These are phyloP conservation scores for Nipponacmea schrenckii DNA, from an alignment of 2,888 invertebrate species.

Conservation along the genomic window DNA sequence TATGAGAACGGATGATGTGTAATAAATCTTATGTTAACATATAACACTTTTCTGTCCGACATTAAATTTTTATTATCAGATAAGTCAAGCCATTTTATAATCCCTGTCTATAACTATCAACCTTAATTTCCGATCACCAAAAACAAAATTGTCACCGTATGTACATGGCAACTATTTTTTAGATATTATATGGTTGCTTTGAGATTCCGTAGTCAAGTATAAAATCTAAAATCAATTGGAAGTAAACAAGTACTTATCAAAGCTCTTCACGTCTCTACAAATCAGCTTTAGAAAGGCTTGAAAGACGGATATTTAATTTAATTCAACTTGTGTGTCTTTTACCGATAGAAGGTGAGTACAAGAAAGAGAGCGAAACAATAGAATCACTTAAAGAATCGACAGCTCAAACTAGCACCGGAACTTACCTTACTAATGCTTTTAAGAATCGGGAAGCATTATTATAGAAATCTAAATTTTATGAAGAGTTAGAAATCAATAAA, in stretches of 20 bases:
- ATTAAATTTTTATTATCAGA: too few relatives aligned
- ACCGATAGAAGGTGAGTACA: conserved; percentile 11
- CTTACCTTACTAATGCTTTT: conserved; percentile 1
- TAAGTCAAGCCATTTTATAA: too few relatives aligned
- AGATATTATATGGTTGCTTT: background rate
- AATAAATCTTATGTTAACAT: too few relatives aligned
- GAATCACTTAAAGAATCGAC: conserved; percentile 12
- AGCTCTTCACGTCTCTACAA: conserved; percentile 8
- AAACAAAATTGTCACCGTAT: too few relatives aligned
- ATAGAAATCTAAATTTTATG: background rate
- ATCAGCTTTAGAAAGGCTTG: conserved; percentile 13
- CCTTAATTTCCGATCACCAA: too few relatives aligned
- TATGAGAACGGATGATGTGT: too few relatives aligned
- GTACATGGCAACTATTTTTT: too few relatives aligned
- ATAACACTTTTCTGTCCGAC: too few relatives aligned
- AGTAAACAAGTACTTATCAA: conserved; percentile 20
- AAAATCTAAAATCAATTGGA: conserved; percentile 12
- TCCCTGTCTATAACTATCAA: too few relatives aligned
- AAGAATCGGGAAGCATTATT: background rate
- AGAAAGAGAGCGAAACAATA: conserved; percentile 14
- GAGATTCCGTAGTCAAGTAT: background rate
- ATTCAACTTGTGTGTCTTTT: conserved; percentile 17
- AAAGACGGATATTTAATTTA: conserved; percentile 25
- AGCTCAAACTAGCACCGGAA: background rate
- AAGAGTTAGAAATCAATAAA: background rate